These are phyloP conservation scores for Volucella inanis DNA, from an alignment of 2,888 invertebrate genomes.

Conservation along the genomic window DNA sequence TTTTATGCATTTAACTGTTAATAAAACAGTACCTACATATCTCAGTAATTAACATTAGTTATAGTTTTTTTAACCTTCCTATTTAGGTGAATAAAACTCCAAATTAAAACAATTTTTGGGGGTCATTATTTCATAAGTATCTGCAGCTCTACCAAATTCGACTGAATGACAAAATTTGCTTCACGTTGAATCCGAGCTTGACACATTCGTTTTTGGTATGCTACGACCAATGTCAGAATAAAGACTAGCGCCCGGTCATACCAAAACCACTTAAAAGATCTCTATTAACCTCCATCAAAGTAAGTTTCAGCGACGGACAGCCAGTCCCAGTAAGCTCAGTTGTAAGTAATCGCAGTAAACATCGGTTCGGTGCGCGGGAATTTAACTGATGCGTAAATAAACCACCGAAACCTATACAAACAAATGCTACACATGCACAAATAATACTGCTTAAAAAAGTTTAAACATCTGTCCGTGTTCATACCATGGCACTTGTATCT, in stretches of 20 bases:
- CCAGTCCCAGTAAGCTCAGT: slow-evolving; percentile 51
- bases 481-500: slow-evolving; percentile 18
- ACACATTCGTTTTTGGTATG: neutral
- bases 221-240: slow-evolving; percentile 6
- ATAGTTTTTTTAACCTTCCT: slow-evolving; percentile 5
- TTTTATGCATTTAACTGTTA: no score
- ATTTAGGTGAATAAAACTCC: neutral
- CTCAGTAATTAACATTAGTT: slow-evolving; percentile 1
- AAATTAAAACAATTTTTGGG: slow-evolving; percentile 31
- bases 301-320: slow-evolving; percentile 28
- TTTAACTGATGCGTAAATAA: neutral
- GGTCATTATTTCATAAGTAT: slow-evolving; percentile 51
- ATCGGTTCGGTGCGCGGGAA: slow-evolving; percentile 29
- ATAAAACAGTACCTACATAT: no score
- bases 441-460: slow-evolving; percentile 27
- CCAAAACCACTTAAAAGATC: neutral
- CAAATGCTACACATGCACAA: slow-evolving; percentile 12
- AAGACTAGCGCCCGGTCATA: slow-evolving; percentile 3
- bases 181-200: slow-evolving; percentile 52
- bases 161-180: slow-evolving; percentile 22
- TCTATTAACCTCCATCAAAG: slow-evolving; percentile 9
- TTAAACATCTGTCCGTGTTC: slow-evolving; percentile 14
- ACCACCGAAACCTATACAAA: neutral
- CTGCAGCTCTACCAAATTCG: neutral
- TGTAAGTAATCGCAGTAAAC: slow-evolving; percentile 53